Conservation (phyloP, 2,797 vertebrate species). For the Rhinichthys osculus region DNA sequence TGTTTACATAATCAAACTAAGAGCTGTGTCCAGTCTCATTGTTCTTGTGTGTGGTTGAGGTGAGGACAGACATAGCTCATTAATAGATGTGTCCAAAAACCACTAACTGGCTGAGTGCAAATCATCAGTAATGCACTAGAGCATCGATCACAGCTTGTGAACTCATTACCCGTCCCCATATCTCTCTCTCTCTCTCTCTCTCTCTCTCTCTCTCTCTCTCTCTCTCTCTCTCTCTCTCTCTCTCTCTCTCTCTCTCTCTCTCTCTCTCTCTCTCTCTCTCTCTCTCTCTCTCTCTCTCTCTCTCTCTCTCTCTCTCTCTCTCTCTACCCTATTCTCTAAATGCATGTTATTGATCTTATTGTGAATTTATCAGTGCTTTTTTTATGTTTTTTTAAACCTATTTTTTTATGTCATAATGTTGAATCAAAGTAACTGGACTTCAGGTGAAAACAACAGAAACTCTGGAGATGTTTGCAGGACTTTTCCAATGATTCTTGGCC, state of each 20-base stretch:
- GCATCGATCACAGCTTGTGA: slow-evolving; percentile 49
- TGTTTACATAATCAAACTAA: slow-evolving; percentile 13
- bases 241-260: neutral
- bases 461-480: too few species aligned
- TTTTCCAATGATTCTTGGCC: neutral
- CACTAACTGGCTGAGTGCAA: slow-evolving; percentile 54
- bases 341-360: too few species aligned
- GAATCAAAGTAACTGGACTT: too few species aligned
- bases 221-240: slow-evolving; percentile 9
- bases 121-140: slow-evolving; percentile 57
- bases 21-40: slow-evolving; percentile 19
- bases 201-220: neutral
- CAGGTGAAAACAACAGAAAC: too few species aligned
- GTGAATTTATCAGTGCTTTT: too few species aligned
- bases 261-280: neutral
- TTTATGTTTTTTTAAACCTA: too few species aligned
- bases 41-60: slow-evolving; percentile 48
- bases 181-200: slow-evolving; percentile 12
- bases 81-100: slow-evolving; percentile 52
- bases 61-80: slow-evolving; percentile 55
- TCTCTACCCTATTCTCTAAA: neutral
- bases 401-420: too few species aligned
- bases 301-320: too few species aligned
- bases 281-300: too few species aligned
- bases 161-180: slow-evolving; percentile 13